phyloP scores from a whole-genome alignment of 2,797 vertebrate genomes.

The Platalea minor region DNA sequence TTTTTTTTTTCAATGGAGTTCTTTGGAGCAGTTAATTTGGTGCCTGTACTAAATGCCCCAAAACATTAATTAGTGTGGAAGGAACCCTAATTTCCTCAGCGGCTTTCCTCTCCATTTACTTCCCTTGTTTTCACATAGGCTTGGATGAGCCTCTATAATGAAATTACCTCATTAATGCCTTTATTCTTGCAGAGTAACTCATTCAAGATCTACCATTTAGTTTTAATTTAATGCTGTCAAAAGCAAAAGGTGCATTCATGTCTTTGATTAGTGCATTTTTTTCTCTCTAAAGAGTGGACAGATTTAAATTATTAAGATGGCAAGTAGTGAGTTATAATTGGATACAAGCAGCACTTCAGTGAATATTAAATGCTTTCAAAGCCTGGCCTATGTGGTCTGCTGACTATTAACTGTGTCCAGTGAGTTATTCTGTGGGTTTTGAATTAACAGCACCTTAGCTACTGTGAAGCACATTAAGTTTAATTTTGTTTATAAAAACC shows the following conservation, averaged over 20 bases:
- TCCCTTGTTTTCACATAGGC: conserved; percentile 82
- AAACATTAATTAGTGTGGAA: conserved; percentile 96
- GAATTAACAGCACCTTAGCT: conserved; percentile 75
- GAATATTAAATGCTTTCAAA: conserved; percentile 93
- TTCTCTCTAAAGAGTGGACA: conserved; percentile 77
- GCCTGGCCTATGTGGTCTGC: conserved; percentile 73
- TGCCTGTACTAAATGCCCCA: conserved; percentile 87
- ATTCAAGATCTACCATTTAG: conserved; percentile 90
- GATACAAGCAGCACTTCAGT: conserved; percentile 93
- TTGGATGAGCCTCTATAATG: conserved; percentile 88
- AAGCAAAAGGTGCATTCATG: conserved; percentile 84
- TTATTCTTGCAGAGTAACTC: conserved; percentile 88
- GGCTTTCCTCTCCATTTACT: conserved; percentile 83
- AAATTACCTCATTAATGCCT: conserved; percentile 98
- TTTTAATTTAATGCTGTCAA: conserved; percentile 88
- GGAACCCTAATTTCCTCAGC: conserved; percentile 94
- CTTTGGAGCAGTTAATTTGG: conserved; percentile 97
- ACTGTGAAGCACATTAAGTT: conserved; percentile 68
- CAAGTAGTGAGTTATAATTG: conserved; percentile 97
- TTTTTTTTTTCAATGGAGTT: conserved; percentile 83
- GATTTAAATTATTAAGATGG: conserved; percentile 98
- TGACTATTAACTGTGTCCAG: conserved; percentile 96
- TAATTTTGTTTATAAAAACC: conserved; percentile 75
- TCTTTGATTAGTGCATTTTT: conserved; percentile 80
- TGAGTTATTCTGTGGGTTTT: conserved; percentile 69